Conservation (phyloP, 2,113 vertebrate species). For the Mesocricetus auratus region DNA sequence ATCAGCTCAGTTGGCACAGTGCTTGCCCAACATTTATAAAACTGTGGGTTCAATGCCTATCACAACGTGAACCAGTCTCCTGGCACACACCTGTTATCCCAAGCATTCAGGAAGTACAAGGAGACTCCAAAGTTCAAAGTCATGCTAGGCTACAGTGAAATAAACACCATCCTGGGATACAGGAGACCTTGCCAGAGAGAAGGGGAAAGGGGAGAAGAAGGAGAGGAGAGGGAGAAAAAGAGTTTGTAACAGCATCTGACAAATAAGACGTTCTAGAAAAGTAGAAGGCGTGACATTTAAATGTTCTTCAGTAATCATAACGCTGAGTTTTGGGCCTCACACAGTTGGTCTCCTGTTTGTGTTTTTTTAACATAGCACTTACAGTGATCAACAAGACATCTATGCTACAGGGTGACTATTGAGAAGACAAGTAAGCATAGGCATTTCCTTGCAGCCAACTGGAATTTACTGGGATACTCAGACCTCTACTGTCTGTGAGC, state of each 20-base stretch:
- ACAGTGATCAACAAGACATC: neutral
- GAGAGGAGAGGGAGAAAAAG: neutral
- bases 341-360: neutral
- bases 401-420: neutral
- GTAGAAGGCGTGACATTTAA: neutral
- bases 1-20: neutral
- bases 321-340: neutral
- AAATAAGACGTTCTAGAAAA: neutral
- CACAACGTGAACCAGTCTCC: neutral
- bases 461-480: neutral
- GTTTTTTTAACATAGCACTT: neutral
- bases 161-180: neutral
- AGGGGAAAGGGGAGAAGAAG: accelerated
- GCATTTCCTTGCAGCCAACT: neutral
- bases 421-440: neutral
- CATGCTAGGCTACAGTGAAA: neutral
- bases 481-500: neutral
- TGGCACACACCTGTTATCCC: neutral
- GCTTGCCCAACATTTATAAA: neutral
- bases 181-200: neutral
- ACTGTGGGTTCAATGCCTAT: neutral
- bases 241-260: neutral
- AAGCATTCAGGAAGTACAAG: neutral
- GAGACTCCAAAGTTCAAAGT: neutral
- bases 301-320: neutral